A percentile compares a stretch with the other conserved stretches of the same genome.
Evolutionary conservation across 1,140 invertebrate genomes (phyloP).

Genomic region (Drosophila seguyi): DNA sequence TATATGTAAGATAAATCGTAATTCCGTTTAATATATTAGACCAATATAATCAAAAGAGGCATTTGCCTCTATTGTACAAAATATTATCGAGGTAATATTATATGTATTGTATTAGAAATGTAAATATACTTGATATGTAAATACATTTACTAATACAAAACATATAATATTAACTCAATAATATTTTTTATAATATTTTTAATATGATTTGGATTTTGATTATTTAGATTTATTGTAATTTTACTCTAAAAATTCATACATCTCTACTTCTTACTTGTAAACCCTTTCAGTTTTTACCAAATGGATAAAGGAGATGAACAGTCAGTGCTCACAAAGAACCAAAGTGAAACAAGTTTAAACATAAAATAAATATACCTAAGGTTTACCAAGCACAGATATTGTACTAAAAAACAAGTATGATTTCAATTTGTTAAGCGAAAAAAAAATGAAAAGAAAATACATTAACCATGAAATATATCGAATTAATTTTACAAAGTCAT

Average conservation of each 20-base stretch:
- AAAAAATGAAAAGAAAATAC: neutral
- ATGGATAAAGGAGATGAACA: conserved; percentile 7
- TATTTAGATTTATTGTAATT: neutral
- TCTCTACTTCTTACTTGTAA: neutral
- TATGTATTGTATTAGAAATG: no score
- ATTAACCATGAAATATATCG: neutral
- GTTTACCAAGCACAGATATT: neutral
- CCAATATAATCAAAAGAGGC: no score
- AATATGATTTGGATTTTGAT: no score
- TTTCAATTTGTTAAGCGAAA: neutral
- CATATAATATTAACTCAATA: no score
- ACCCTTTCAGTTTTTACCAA: conserved; percentile 44
- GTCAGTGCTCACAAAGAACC: neutral
- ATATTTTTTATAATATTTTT: no score
- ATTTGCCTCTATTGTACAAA: no score
- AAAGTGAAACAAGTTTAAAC: neutral
- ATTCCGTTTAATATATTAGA: no score
- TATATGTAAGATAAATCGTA: no score
- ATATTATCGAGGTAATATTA: no score
- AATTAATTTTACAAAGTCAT: neutral
- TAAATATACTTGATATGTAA: no score
- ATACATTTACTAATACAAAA: no score
- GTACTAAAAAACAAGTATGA: neutral
- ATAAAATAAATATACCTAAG: neutral
- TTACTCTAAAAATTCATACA: neutral